Base-by-base conservation (phyloP, 2,113 vertebrate species). In the Sardina pilchardus region DNA sequence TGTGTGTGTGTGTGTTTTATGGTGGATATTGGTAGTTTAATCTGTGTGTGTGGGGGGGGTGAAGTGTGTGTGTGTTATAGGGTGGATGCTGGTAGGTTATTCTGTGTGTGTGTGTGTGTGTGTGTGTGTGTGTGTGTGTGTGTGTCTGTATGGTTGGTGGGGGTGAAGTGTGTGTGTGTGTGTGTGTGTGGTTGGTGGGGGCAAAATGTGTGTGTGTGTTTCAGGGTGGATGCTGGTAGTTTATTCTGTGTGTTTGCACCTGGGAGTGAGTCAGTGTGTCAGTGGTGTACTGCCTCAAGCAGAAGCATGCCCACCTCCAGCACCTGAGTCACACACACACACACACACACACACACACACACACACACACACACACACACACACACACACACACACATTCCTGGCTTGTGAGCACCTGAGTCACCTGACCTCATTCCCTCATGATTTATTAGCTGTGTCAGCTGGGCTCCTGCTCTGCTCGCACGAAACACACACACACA, bases 341-440 rank as follows among this genome's bases (percentile, higher is more conserved):
- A 71, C 24, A 30, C 63, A 71, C 63, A 71, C 63, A 71, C 63
- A 71, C 63, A 30, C 63, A 71, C 63, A 71, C 24, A 30, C 63
- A 67, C 63, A 67, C 63, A 67, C 63, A 67, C 59, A 67, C 59
- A n/a, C 59, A 67, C 59, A 67, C 21, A n/a, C 59, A 67, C 59
- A 67, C 59, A 67, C 59, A 67, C 59, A 67, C 59, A n/a, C 63
- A 71, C 24, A 30, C 63, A 71, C 63, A 71, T 53, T 26, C 50
- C 43, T 45, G 45, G 45, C 50, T 53, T 1, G 3, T 53, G 50
- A 53, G 50, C 50, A 53, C 50, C 50, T 53, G 50, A 53, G 50
- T 53, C 50, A 53, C 50, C 50, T 53, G 50, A 53, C 50, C 50
- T 53, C 0, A 53, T 53, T 19, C 50, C 50, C 17, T 53, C 16